Conservation (phyloP, 2,113 vertebrate genomes). For the Oryzias celebensis region DNA sequence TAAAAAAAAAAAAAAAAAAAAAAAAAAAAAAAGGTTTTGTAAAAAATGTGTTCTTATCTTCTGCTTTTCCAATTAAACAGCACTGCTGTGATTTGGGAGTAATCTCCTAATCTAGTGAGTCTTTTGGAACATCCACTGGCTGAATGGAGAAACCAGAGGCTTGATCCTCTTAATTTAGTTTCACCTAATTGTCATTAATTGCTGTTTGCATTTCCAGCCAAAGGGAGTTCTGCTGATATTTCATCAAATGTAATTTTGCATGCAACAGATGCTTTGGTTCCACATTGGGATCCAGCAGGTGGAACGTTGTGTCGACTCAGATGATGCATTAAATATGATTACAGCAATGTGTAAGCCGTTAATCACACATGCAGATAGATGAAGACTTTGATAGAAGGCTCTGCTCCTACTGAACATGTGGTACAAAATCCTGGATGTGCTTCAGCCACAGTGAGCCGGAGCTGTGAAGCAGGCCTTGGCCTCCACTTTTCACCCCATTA, state of each 20-base stretch:
- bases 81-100: background rate
- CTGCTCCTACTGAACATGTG: slow-evolving; percentile 10
- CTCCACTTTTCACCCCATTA: slow-evolving; percentile 51
- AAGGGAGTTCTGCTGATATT: slow-evolving; percentile 1
- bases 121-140: background rate
- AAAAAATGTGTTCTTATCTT: background rate
- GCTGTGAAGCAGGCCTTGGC: slow-evolving; percentile 35
- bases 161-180: slow-evolving; percentile 4
- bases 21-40: background rate
- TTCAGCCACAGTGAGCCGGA: slow-evolving; percentile 13
- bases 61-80: background rate
- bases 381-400: too few species aligned
- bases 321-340: background rate
- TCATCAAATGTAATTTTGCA: background rate
- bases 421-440: background rate
- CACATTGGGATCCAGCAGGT: background rate
- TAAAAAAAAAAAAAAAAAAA: background rate
- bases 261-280: background rate
- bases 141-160: slow-evolving; percentile 2
- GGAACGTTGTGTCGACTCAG: background rate
- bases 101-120: slow-evolving; percentile 1
- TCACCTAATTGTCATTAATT: slow-evolving; percentile 9
- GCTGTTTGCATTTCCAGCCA: background rate
- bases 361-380: too few species aligned
- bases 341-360: too few species aligned